Evolutionary conservation across 1,140 invertebrate genomes (phyloP).

Genomic region (Colletes latitarsis): DNA sequence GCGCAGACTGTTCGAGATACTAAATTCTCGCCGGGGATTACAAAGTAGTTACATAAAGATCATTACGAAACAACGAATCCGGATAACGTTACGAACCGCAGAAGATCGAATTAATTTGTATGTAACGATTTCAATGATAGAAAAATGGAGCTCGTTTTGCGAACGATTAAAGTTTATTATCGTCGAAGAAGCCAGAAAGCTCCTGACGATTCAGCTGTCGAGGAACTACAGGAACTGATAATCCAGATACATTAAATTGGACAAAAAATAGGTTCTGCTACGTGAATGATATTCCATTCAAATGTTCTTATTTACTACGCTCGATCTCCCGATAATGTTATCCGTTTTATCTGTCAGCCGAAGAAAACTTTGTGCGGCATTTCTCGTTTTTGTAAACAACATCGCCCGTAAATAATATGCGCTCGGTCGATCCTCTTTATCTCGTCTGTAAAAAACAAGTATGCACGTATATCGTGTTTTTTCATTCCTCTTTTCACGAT

Average conservation of each 20-base stretch:
- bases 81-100: conserved; percentile 58
- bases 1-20: neutral
- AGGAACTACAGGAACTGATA: neutral
- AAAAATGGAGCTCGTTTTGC: neutral
- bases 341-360: neutral
- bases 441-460: neutral
- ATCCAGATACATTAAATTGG: too few relatives aligned
- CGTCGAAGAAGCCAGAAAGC: neutral
- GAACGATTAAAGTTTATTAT: neutral
- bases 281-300: conserved; percentile 23
- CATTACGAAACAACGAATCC: conserved; percentile 65
- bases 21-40: conserved; percentile 41
- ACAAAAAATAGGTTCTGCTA: neutral
- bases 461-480: neutral
- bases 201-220: neutral
- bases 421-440: neutral
- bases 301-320: conserved; percentile 19
- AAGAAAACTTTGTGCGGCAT: neutral
- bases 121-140: conserved; percentile 32
- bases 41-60: conserved; percentile 63
- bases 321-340: conserved; percentile 3
- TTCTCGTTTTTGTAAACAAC: conserved; percentile 23
- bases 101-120: conserved; percentile 49
- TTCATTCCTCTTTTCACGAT: neutral
- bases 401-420: neutral